Conservation (phyloP, 1,140 invertebrate species). For the Cyrtorhinus lividipennis region DNA sequence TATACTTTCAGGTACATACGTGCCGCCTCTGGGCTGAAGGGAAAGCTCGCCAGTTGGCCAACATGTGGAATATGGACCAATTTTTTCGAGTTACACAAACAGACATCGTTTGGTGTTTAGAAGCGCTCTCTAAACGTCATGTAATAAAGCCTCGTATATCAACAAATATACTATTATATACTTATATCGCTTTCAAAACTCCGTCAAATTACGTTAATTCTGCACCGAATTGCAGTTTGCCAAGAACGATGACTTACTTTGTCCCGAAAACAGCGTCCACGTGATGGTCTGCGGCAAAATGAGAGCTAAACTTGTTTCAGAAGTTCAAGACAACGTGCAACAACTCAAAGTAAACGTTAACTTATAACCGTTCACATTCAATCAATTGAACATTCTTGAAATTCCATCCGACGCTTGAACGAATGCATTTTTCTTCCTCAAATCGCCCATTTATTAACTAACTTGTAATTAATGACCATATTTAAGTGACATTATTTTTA, state of each 20-base stretch:
- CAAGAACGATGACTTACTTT: slow-evolving; percentile 32
- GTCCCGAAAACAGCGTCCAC: slow-evolving; percentile 32
- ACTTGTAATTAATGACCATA: neutral
- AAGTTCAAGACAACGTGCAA: slow-evolving; percentile 52
- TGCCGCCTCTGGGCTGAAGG: slow-evolving; percentile 54
- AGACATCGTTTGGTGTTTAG: slow-evolving; percentile 50
- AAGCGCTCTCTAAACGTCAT: slow-evolving; percentile 39
- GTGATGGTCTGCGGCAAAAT: slow-evolving; percentile 55
- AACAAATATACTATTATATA: too few relatives aligned
- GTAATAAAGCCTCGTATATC: slow-evolving; percentile 21
- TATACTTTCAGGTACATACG: slow-evolving; percentile 35
- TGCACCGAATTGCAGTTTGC: slow-evolving; percentile 27
- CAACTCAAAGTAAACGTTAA: slow-evolving; percentile 46
- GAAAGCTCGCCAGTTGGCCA: slow-evolving; percentile 49
- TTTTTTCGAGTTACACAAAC: slow-evolving; percentile 41
- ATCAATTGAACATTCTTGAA: too few relatives aligned
- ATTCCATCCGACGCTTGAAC: too few relatives aligned
- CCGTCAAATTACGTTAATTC: neutral
- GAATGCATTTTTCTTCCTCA: neutral
- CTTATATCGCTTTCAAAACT: too few relatives aligned
- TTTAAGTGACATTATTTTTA: slow-evolving; percentile 27
- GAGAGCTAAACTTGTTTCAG: slow-evolving; percentile 58
- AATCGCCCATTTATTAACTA: neutral
- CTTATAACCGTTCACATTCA: slow-evolving; percentile 6
- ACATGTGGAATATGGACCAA: slow-evolving; percentile 53